These are phyloP conservation scores for Vanessa tameamea DNA, from an alignment of 1,140 invertebrate genomes.

Conservation along the genomic window DNA sequence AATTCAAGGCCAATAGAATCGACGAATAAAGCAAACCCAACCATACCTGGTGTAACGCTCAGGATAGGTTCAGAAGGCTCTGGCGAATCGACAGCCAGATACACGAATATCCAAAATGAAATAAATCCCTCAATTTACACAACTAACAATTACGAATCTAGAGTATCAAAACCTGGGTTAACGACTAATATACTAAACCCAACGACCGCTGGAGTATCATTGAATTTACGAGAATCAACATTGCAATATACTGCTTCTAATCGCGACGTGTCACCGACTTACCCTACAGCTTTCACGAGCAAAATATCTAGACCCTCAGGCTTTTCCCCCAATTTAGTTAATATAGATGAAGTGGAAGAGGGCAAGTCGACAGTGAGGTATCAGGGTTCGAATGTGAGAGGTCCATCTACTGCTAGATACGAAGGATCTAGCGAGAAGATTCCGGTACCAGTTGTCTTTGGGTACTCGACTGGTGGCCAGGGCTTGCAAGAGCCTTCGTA, in stretches of 20 bases:
- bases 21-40: slow-evolving; percentile 26
- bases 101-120: slow-evolving; percentile 23
- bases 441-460: slow-evolving; percentile 56
- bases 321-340: slow-evolving; percentile 44
- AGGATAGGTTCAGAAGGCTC: slow-evolving; percentile 36
- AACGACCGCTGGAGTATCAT: slow-evolving; percentile 23
- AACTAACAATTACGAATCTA: slow-evolving; percentile 32
- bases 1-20: slow-evolving; percentile 22
- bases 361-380: slow-evolving; percentile 39
- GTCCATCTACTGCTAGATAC: slow-evolving; percentile 56
- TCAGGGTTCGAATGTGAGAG: slow-evolving; percentile 32
- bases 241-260: slow-evolving; percentile 29
- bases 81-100: slow-evolving; percentile 40
- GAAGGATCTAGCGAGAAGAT: slow-evolving; percentile 54
- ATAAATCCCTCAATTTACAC: slow-evolving; percentile 27
- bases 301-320: slow-evolving; percentile 44
- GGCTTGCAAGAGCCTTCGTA: slow-evolving; percentile 61
- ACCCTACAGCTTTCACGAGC: slow-evolving; percentile 32
- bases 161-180: slow-evolving; percentile 35
- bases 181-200: slow-evolving; percentile 34
- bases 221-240: slow-evolving; percentile 29
- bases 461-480: slow-evolving; percentile 56
- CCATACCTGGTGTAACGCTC: slow-evolving; percentile 35
- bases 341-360: slow-evolving; percentile 34
- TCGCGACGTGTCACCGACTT: slow-evolving; percentile 31